Conservation (phyloP, 2,888 invertebrate species). For the Drosophila anomelani region DNA sequence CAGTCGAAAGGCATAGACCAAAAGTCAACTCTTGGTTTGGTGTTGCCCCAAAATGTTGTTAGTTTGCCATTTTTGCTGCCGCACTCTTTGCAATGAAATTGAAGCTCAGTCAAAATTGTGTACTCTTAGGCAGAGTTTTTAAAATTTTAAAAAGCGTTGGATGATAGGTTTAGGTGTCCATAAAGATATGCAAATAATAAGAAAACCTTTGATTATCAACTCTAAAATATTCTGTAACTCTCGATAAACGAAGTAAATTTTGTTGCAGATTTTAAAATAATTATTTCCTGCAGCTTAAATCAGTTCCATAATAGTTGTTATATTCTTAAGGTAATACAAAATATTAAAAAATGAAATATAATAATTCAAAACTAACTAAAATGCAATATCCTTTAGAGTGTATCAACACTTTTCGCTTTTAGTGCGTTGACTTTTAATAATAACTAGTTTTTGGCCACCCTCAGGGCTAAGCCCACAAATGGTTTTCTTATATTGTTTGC, state of each 20-base stretch:
- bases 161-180: not conserved
- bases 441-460: constrained; percentile 39
- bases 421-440: not conserved
- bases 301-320: not conserved
- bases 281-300: not conserved
- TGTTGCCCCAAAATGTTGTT: constrained; percentile 61
- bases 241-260: not conserved
- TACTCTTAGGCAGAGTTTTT: not conserved
- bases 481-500: constrained; percentile 77
- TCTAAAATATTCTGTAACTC: not conserved
- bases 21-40: constrained; percentile 48
- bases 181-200: not conserved
- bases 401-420: not conserved
- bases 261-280: too few species aligned
- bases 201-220: not conserved
- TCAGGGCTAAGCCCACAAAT: constrained; percentile 66
- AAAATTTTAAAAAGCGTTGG: not conserved
- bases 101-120: constrained; percentile 1
- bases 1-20: constrained; percentile 18
- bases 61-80: constrained; percentile 51
- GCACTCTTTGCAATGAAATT: constrained; percentile 42
- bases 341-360: not conserved
- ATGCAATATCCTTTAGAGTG: not conserved
- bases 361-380: rapidly evolving
- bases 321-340: rapidly evolving